Evolutionary conservation across 1,140 invertebrate genomes (phyloP).

Genomic region (Teleopsis dalmanni): DNA sequence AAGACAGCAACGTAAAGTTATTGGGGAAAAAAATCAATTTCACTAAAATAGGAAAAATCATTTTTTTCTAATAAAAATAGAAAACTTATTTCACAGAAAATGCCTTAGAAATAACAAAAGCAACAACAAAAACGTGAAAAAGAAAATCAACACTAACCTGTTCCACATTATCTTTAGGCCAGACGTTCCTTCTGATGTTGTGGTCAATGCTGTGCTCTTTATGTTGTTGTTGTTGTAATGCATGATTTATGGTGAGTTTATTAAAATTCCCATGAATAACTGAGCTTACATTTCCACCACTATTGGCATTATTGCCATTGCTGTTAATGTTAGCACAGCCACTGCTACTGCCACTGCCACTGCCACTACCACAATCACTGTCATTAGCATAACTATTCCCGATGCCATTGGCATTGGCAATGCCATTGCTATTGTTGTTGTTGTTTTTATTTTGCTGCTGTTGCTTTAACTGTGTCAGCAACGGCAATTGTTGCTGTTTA

Average conservation of each 20-base stretch:
- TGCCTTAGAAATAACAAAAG: no score
- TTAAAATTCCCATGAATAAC: slow-evolving; percentile 7
- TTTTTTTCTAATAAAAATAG: no score
- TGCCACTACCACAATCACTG: background rate
- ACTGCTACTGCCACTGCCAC: background rate
- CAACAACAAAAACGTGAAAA: no score
- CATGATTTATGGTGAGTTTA: slow-evolving; percentile 1
- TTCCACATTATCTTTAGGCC: slow-evolving; percentile 10
- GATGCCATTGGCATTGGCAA: background rate
- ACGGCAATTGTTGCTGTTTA: background rate
- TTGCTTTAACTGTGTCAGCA: background rate
- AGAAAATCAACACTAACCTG: slow-evolving; percentile 10
- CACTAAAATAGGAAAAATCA: no score
- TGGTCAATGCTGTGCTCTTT: slow-evolving; percentile 6
- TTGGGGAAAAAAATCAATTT: no score
- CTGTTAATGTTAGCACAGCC: background rate
- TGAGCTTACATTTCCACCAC: background rate
- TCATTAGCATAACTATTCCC: background rate
- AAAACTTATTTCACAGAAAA: no score
- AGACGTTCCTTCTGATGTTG: slow-evolving; percentile 9
- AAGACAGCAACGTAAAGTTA: no score
- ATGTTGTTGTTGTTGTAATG: slow-evolving; percentile 5
- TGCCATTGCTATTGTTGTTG: background rate
- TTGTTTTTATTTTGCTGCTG: background rate
- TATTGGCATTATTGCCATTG: background rate